Evolutionary conservation across 2,113 vertebrate species (phyloP), one percentile per base, ranked within the genome.

Genomic region (Channa argus): DNA sequence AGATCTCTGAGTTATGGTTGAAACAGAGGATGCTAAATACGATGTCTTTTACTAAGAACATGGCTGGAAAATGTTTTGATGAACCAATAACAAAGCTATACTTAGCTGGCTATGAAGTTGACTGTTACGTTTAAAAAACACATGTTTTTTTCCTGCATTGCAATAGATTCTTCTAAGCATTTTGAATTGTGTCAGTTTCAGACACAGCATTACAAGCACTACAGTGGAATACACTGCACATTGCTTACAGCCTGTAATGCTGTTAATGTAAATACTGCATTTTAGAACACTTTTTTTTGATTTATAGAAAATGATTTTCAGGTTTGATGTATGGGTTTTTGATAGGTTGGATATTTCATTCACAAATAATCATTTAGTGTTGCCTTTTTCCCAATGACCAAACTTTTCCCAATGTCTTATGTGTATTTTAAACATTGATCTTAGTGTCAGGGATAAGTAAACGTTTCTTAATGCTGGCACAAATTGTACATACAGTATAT

Each of bases 41-140:
- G 43, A 72, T 69, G 72, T 91, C 71, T 84, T 90, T 88, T 72
- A 83, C 78, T 86, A 76, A 88, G 55, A 89, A 93, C 72, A 88
- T 87, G 83, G 85, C 83, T 86, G 83, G 83, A 90, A 87, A 83
- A 75, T 86, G 74, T 89, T 90, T 89, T 92, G 81, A 91, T 91
- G 39, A 89, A 89, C 82, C 76, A 89, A 84, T 90, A 89, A 91
- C 89, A 83, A 91, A 90, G 84, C 88, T 89, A 87, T 73, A 88
- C 87, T 86, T 84, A 86, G 90, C 91, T 91, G 89, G 80, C 85
- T 91, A 91, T 87, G 85, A 94, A 91, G 86, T 92, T 89, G 91
- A 94, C 92, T 92, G 92, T 94, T 93, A 92, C 85, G 80, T 91
- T 91, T 82, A 77, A 82, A 65, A 78, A 63, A 63, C 43, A 36